A percentile compares a stretch with the other conserved stretches of the same genome.
Conservation (phyloP, 1,140 invertebrate species). For the Papilio aristodemus region DNA sequence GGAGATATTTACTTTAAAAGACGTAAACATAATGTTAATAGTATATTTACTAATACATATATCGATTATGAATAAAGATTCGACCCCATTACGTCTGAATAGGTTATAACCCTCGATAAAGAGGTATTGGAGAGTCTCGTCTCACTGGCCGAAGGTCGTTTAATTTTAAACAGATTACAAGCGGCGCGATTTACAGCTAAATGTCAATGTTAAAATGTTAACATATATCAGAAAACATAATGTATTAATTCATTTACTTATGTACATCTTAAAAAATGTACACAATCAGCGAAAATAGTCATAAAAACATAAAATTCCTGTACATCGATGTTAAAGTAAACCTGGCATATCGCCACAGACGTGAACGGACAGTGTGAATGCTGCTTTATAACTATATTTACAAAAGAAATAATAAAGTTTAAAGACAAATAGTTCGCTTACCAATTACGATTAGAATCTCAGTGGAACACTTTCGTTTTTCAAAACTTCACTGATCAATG, state of each 20-base stretch:
- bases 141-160: slow-evolving; percentile 6
- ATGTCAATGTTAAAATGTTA: slow-evolving; percentile 13
- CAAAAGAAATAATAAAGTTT: not conserved
- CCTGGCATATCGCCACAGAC: slow-evolving; percentile 60
- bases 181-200: slow-evolving; percentile 5
- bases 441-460: slow-evolving; percentile 39
- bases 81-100: slow-evolving; percentile 14
- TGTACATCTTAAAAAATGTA: not conserved
- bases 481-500: slow-evolving; percentile 46
- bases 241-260: not conserved
- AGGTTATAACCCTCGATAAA: not conserved
- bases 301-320: slow-evolving; percentile 60
- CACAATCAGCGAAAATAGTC: slow-evolving; percentile 48
- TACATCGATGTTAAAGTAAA: slow-evolving; percentile 59
- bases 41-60: not conserved
- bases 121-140: slow-evolving; percentile 19
- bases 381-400: slow-evolving; percentile 15
- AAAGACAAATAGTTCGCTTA: slow-evolving; percentile 38
- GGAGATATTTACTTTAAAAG: not conserved
- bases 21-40: slow-evolving; percentile 4
- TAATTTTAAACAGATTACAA: slow-evolving; percentile 13
- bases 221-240: not conserved
- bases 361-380: slow-evolving; percentile 27
- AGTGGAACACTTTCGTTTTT: slow-evolving; percentile 58
- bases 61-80: slow-evolving; percentile 20